These are phyloP conservation scores for Recurvirostra avosetta DNA, from an alignment of 2,113 vertebrate species.

Conservation along the genomic window DNA sequence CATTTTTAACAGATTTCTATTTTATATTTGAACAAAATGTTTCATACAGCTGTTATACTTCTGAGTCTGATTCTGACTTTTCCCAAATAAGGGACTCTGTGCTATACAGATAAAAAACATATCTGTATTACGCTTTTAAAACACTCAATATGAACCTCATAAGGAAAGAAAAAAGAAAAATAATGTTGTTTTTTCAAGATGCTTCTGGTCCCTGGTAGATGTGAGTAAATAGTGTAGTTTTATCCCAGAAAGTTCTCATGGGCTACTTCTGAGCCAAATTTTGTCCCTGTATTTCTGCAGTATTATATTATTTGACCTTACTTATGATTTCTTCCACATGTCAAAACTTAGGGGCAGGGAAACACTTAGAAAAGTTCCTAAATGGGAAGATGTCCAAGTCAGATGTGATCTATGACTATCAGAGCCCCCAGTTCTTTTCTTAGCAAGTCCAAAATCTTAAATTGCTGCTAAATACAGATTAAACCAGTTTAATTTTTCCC, in stretches of 20 bases:
- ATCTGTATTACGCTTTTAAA: background rate
- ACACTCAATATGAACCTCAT: background rate
- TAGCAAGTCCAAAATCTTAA: background rate
- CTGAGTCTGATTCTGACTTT: background rate
- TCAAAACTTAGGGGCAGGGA: background rate
- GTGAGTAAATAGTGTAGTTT: background rate
- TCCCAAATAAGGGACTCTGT: background rate
- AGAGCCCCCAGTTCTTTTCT: background rate
- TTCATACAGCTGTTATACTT: background rate
- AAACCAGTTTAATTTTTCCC: background rate
- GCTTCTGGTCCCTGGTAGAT: background rate
- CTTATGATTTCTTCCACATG: background rate
- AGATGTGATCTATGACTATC: background rate
- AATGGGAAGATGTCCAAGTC: background rate
- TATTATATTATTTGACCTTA: background rate
- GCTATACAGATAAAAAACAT: background rate
- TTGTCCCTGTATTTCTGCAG: background rate
- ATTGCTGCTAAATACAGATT: background rate
- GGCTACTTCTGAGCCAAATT: background rate
- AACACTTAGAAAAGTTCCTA: background rate
- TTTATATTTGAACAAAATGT: background rate
- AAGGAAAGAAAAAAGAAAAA: background rate
- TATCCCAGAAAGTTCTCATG: background rate
- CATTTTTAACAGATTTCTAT: background rate
- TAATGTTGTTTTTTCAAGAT: background rate